Conservation (phyloP, 2,113 vertebrate genomes). For the Geococcyx californianus region DNA sequence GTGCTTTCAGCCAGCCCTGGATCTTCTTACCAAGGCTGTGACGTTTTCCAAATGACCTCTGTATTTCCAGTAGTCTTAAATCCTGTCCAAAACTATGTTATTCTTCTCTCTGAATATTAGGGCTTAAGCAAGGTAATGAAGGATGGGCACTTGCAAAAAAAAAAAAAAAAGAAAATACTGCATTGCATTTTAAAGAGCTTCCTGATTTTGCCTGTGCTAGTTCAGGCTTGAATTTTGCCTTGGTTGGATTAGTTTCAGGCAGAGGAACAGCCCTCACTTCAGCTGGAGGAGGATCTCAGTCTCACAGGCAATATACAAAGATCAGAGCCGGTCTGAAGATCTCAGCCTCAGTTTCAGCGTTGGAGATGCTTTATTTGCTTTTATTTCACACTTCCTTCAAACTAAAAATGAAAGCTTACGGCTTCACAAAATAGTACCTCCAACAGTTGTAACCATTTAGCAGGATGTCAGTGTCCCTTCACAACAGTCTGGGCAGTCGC, state of each 20-base stretch:
- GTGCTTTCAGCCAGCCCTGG: not conserved
- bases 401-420: not conserved
- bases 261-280: not conserved
- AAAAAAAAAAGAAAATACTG: not conserved
- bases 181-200: not conserved
- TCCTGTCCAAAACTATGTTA: not conserved
- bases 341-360: not conserved
- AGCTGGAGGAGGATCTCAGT: not conserved
- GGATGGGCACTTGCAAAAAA: not conserved
- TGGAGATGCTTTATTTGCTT: not conserved
- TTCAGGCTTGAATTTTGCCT: not conserved
- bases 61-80: not conserved
- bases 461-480: not conserved
- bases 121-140: not conserved
- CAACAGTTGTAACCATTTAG: not conserved
- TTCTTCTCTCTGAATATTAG: not conserved
- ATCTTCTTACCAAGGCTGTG: not conserved
- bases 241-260: not conserved
- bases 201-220: not conserved
- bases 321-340: not conserved
- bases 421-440: not conserved
- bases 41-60: conserved; percentile 5
- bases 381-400: not conserved
- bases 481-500: not conserved
- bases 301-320: not conserved